Evolutionary conservation across 2,113 vertebrate genomes (phyloP), one percentile per base, ranked within the genome.

Genomic region (Haplotaxodon microlepis): DNA sequence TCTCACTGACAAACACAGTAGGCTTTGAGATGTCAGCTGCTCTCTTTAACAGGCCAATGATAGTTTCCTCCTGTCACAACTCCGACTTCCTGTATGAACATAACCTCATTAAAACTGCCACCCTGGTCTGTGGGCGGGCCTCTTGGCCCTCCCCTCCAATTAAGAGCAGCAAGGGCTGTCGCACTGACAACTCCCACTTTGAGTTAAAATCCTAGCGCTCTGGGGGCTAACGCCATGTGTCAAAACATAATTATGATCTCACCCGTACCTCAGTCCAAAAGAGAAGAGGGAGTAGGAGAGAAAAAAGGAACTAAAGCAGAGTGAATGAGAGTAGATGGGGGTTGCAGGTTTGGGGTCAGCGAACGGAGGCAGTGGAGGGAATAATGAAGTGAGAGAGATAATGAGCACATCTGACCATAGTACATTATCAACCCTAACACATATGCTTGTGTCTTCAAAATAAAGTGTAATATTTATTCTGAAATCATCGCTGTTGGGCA

Each of bases 91-190:
- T 95, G 92, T 93, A 92, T 94, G 93, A 95, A 94, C 96, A 95
- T 95, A 94, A 95, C 95, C 95, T 97, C 96, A 96, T 97, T 96
- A 97, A 96, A 94, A 96, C 89, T 91, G 91, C 93, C 95, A 95
- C 90, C 90, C 88, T 82, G 86, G 92, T 94, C 95, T 95, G 93
- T 94, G 95, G 94, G 93, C 92, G 91, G 95, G 93, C 91, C 96
- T 95, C 91, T 87, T 85, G 93, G 92, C 94, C 94, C 93, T 95
- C 93, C 95, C 93, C 95, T 95, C 96, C 96, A 96, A 96, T 96
- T 96, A 97, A 94, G 93, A 94, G 90, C 88, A 92, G 94, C 94
- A 93, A 93, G 93, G 94, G 94, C 93, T 96, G 95, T 96, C 92
- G 94, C 92, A 71, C 82, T 94, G 96, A 96, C 93, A 92, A 95